These are phyloP conservation scores for Ceratina calcarata DNA, from an alignment of 1,140 invertebrate species.

Conservation along the genomic window DNA sequence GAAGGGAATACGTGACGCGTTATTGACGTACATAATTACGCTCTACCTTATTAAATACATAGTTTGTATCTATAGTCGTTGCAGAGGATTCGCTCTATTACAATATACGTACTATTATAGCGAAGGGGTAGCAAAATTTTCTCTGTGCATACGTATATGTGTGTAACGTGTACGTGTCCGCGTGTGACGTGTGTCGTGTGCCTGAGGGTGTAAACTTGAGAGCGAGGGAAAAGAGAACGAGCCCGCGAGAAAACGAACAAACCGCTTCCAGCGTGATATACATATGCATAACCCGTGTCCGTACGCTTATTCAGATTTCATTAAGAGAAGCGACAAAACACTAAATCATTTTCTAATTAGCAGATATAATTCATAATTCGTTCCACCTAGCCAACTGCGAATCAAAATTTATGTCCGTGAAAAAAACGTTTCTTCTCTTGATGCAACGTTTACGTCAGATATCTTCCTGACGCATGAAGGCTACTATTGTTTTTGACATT, in stretches of 20 bases:
- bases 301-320: too few relatives aligned
- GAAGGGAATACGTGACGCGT: neutral
- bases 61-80: slow-evolving; percentile 70
- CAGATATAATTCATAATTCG: too few relatives aligned
- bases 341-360: too few relatives aligned
- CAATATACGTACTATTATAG: slow-evolving; percentile 35
- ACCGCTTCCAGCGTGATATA: too few relatives aligned
- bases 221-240: neutral
- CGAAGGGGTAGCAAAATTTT: slow-evolving; percentile 41
- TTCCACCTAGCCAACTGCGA: too few relatives aligned
- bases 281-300: too few relatives aligned
- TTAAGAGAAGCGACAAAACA: too few relatives aligned
- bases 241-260: neutral
- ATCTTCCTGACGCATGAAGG: too few relatives aligned
- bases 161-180: slow-evolving; percentile 50
- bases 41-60: slow-evolving; percentile 51
- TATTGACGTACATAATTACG: slow-evolving; percentile 54
- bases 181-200: slow-evolving; percentile 55
- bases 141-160: slow-evolving; percentile 31
- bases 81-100: slow-evolving; percentile 59
- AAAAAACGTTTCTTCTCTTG: too few relatives aligned
- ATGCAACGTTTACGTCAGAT: too few relatives aligned
- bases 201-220: neutral
- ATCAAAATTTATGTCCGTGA: too few relatives aligned
- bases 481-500: too few relatives aligned